Conservation (phyloP, 1,140 invertebrate species). For the Eueides isabella region DNA sequence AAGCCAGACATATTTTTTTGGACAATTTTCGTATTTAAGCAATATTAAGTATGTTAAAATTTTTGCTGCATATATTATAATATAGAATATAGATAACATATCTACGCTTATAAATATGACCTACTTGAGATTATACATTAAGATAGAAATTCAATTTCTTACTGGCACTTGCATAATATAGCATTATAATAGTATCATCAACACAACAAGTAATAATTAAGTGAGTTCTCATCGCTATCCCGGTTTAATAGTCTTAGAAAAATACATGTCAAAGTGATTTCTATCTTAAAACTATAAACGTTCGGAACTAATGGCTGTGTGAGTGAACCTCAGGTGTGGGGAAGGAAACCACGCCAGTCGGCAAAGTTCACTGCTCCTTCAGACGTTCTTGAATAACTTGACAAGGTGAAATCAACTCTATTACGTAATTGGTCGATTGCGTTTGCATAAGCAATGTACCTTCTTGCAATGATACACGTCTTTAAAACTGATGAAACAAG, state of each 20-base stretch:
- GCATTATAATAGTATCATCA: slow-evolving; percentile 30
- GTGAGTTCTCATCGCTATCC: slow-evolving; percentile 42
- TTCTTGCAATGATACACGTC: slow-evolving; percentile 41
- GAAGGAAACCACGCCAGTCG: slow-evolving; percentile 59
- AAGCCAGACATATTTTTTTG: neutral
- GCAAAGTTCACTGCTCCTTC: slow-evolving; percentile 77
- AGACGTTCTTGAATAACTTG: slow-evolving; percentile 43
- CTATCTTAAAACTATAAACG: slow-evolving; percentile 65
- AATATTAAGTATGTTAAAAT: neutral
- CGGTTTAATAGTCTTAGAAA: slow-evolving; percentile 33
- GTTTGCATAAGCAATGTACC: slow-evolving; percentile 35
- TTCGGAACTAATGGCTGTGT: slow-evolving; percentile 68
- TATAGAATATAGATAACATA: too few relatives aligned
- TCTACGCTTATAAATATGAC: neutral
- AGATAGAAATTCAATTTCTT: neutral
- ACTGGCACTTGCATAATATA: neutral
- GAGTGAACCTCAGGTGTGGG: slow-evolving; percentile 74
- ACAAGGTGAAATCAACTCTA: slow-evolving; percentile 56
- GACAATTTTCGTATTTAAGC: neutral
- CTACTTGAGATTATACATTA: neutral
- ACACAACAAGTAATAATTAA: slow-evolving; percentile 38
- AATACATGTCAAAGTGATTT: slow-evolving; percentile 57
- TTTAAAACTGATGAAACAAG: slow-evolving; percentile 37
- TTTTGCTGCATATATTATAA: too few relatives aligned
- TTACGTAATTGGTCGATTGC: slow-evolving; percentile 33